Percentiles rank a stretch among this genome's conserved stretches.
These are phyloP conservation scores for Fukomys damarensis DNA, from an alignment of 2,113 vertebrate genomes.

Conservation along the genomic window DNA sequence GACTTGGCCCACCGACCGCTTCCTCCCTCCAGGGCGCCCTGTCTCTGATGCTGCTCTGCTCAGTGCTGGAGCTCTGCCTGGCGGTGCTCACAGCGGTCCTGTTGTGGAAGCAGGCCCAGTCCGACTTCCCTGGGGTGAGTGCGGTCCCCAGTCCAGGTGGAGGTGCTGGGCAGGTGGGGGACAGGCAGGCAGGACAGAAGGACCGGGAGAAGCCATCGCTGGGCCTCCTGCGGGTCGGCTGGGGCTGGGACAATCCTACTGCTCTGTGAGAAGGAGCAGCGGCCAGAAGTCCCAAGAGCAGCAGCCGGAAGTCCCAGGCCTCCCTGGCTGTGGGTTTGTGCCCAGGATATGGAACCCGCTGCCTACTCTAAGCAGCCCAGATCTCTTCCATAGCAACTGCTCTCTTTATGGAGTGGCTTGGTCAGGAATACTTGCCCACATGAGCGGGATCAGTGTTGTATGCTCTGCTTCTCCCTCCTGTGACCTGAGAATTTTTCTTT, in stretches of 20 bases:
- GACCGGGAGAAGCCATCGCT: no score
- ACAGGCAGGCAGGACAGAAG: no score
- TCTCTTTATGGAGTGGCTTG: not conserved
- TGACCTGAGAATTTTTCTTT: not conserved
- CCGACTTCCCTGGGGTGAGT: conserved; percentile 36
- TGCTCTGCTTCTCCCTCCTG: not conserved
- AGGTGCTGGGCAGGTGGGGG: not conserved
- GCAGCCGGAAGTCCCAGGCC: no score
- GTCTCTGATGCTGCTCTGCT: conserved; percentile 16
- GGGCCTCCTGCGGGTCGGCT: no score
- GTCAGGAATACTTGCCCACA: not conserved
- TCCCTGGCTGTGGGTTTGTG: not conserved
- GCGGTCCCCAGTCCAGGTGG: no score
- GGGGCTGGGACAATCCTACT: not conserved
- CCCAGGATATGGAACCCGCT: not conserved
- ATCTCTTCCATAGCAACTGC: not conserved
- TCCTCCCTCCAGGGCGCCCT: not conserved
- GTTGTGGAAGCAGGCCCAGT: not conserved
- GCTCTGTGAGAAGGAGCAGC: not conserved
- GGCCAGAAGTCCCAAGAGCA: no score
- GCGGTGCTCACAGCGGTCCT: not conserved
- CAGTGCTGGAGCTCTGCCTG: not conserved
- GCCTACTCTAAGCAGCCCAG: not conserved
- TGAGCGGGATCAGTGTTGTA: not conserved
- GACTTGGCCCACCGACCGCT: no score